A percentile compares a stretch with the other conserved stretches of the same genome.
These are phyloP conservation scores for Drosophila parthenogenetica DNA, from an alignment of 2,888 invertebrate species.

Conservation along the genomic window DNA sequence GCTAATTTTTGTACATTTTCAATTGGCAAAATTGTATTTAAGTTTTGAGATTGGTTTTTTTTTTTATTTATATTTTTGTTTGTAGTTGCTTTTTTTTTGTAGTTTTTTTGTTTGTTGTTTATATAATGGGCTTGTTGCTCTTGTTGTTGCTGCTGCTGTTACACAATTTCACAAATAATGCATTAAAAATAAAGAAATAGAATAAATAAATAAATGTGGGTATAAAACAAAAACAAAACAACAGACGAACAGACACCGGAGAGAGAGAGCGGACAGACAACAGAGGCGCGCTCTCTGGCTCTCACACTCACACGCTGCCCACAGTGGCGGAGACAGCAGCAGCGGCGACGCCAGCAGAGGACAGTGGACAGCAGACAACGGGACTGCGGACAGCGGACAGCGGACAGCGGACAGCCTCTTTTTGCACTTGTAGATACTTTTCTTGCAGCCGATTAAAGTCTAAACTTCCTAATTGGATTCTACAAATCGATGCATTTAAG, in stretches of 20 bases:
- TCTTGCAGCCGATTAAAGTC: constrained; percentile 33
- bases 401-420: constrained; percentile 12
- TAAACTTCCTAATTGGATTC: constrained; percentile 27
- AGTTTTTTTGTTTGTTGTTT: constrained; percentile 35
- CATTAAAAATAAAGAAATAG: constrained; percentile 22
- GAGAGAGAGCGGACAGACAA: background rate
- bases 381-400: background rate
- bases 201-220: constrained; percentile 16
- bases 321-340: constrained; percentile 8
- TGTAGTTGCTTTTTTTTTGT: constrained; percentile 24
- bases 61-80: background rate
- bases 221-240: constrained; percentile 52
- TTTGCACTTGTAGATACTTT: constrained; percentile 65
- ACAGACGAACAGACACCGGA: constrained; percentile 15
- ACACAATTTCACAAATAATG: constrained; percentile 52
- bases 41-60: constrained; percentile 35
- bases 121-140: constrained; percentile 41
- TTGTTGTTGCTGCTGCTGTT: constrained; percentile 28
- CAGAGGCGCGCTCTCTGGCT: background rate
- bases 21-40: constrained; percentile 50
- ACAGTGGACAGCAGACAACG: background rate
- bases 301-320: background rate
- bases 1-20: constrained; percentile 42
- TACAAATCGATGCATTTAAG: constrained; percentile 7
- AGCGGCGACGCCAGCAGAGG: constrained; percentile 21